Evolutionary conservation across 2,888 invertebrate genomes (phyloP), one percentile per base, ranked within the genome.

Genomic region (Hydropsyche betteni): DNA sequence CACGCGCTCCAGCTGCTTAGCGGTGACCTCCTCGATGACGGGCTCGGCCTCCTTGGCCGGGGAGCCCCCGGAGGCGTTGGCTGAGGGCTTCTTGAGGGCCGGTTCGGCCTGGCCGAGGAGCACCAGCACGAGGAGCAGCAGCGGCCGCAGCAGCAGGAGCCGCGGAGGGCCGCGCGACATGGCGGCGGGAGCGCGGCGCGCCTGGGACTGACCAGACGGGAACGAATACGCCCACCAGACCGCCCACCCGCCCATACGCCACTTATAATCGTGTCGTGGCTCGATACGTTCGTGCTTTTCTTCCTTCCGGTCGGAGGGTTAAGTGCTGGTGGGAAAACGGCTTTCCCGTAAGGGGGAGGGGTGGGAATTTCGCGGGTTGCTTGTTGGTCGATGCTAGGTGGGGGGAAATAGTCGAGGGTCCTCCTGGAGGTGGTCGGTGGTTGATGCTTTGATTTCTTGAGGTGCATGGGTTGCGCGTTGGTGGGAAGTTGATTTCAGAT

Each of bases 21-120:
- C 92, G 87, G 94, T 94, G 88, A 96, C 95, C 89, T 96, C 95
- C 88, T 96, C 95, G 89, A 96, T 96, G 88, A 94, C 92, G 85
- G 94, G 91, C 84, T 93, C 93, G 82, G 83, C 83, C 81, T 87
- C 87, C 81, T 81, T 80, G 80, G 84, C 81, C 81, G 83, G 82
- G 81, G 84, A 85, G 44, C 7, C 44, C 81, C 87, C 86, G 80
- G 87, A 87, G 83, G 85, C 84, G 81, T 83, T 52, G 76, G 78
- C 76, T 80, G 84, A 82, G 80, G 83, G 82, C 80, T 83, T 84
- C 81, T 83, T 83, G 81, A 84, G 83, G 80, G 79, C 79, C 82
- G 86, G 85, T 83, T 85, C 84, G 84, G 83, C 77, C 64, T 71
- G 50, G 36, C 75, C 75, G 61, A 77, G 76, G 85, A 86, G 85